A percentile compares a stretch with the other conserved stretches of the same genome.
phyloP scores from a whole-genome alignment of 2,113 vertebrate species.

The Pangasianodon gigas region DNA sequence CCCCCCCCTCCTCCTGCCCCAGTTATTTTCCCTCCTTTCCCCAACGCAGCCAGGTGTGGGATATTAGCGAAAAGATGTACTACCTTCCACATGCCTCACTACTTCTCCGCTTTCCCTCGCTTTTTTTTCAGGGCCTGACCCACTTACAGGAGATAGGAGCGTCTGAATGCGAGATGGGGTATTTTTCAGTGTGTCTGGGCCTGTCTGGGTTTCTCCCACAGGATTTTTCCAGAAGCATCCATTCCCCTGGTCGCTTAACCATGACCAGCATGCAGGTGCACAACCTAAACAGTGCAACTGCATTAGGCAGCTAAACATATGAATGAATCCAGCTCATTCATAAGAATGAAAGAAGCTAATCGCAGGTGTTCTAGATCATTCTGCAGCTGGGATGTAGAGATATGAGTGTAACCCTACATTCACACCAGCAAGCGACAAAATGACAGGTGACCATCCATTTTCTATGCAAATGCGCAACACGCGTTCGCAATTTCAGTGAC shows the following conservation, averaged over 20 bases:
- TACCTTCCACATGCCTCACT: neutral
- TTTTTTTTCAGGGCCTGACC: constrained; percentile 37
- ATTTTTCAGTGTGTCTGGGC: constrained; percentile 56
- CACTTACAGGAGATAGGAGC: constrained; percentile 26
- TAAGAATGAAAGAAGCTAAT: neutral
- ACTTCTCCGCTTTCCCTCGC: neutral
- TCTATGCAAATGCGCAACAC: neutral
- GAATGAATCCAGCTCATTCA: constrained; percentile 22
- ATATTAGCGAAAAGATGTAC: constrained; percentile 35
- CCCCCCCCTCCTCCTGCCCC: constrained; percentile 12
- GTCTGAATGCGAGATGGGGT: constrained; percentile 17
- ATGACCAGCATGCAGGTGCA: constrained; percentile 59
- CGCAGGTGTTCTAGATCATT: neutral
- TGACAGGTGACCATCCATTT: neutral
- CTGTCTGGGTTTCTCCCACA: constrained; percentile 58
- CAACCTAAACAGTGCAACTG: constrained; percentile 20
- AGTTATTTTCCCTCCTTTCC: constrained; percentile 19
- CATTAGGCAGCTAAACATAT: neutral
- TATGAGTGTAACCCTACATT: neutral
- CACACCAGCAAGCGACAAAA: neutral
- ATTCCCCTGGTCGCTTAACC: constrained; percentile 36
- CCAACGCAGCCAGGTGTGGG: constrained; percentile 12
- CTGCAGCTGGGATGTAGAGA: neutral
- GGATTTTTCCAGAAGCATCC: constrained; percentile 30
- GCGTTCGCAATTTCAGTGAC: neutral